These are phyloP conservation scores for Agrilus mali DNA, from an alignment of 2,888 invertebrate species.

Conservation along the genomic window DNA sequence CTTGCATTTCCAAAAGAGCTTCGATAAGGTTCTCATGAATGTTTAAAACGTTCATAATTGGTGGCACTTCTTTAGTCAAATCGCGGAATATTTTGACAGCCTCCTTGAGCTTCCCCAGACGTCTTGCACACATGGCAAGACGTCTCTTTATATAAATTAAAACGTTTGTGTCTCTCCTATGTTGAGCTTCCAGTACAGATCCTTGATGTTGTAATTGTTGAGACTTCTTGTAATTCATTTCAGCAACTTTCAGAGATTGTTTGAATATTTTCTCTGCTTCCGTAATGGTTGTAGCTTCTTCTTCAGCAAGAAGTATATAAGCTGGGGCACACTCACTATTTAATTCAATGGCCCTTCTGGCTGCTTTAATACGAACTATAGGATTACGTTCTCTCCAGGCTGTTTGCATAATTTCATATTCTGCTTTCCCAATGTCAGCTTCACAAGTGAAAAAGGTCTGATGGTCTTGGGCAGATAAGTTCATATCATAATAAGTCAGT, in stretches of 20 bases:
- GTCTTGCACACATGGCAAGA: slow-evolving; percentile 94
- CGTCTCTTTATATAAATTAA: slow-evolving; percentile 88
- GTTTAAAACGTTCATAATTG: slow-evolving; percentile 84
- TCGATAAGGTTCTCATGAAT: slow-evolving; percentile 96
- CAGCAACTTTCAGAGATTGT: slow-evolving; percentile 54
- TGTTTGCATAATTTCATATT: slow-evolving; percentile 90
- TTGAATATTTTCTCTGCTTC: slow-evolving; percentile 78
- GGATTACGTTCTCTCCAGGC: slow-evolving; percentile 95
- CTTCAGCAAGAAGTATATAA: slow-evolving; percentile 89
- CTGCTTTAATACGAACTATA: slow-evolving; percentile 79
- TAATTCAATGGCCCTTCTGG: slow-evolving; percentile 73
- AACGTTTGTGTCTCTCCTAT: slow-evolving; percentile 83
- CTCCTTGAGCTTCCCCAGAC: slow-evolving; percentile 86
- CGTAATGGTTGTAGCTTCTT: slow-evolving; percentile 84
- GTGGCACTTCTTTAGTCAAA: slow-evolving; percentile 90
- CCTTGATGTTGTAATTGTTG: slow-evolving; percentile 71
- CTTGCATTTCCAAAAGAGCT: slow-evolving; percentile 87
- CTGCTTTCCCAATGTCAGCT: slow-evolving; percentile 72
- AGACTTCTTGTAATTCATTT: slow-evolving; percentile 50
- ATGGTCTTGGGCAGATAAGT: slow-evolving; percentile 96
- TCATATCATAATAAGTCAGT: slow-evolving; percentile 97
- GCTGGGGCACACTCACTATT: slow-evolving; percentile 91
- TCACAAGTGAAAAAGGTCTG: slow-evolving; percentile 93
- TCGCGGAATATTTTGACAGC: slow-evolving; percentile 95
- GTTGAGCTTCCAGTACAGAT: slow-evolving; percentile 57